phyloP scores from a whole-genome alignment of 2,797 vertebrate genomes.

The Rhincodon typus region DNA sequence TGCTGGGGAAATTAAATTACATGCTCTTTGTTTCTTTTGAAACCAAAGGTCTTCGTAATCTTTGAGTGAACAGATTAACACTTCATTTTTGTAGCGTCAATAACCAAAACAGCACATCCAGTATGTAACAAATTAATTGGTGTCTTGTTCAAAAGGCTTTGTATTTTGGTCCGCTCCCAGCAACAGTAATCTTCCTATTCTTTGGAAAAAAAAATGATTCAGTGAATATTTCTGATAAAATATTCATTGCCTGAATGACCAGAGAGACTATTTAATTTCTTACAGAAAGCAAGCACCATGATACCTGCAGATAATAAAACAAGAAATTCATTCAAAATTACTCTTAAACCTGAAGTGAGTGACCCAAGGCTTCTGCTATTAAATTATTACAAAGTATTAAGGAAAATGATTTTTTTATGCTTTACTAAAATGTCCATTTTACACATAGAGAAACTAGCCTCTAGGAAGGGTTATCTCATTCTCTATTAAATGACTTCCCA shows the following conservation, averaged over 20 bases:
- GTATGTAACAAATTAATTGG: slow-evolving; percentile 27
- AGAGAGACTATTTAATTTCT: slow-evolving; percentile 1
- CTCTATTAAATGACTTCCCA: neutral
- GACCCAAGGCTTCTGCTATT: neutral
- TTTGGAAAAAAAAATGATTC: neutral
- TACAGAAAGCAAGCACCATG: neutral
- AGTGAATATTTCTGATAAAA: neutral
- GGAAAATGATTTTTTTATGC: neutral
- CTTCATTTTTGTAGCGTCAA: neutral
- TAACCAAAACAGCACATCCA: neutral
- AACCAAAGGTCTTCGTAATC: slow-evolving; percentile 15
- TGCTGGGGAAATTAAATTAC: slow-evolving; percentile 27
- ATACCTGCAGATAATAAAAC: neutral
- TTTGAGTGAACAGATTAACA: slow-evolving; percentile 22
- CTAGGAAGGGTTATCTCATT: neutral
- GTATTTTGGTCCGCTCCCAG: neutral
- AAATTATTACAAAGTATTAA: neutral
- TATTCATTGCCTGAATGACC: neutral
- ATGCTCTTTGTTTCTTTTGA: slow-evolving; percentile 29
- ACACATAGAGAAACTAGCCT: neutral
- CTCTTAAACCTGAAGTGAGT: slow-evolving; percentile 15
- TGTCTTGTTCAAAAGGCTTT: slow-evolving; percentile 1
- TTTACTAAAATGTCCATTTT: neutral
- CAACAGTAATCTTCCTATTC: neutral
- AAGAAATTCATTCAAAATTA: slow-evolving; percentile 27